These are phyloP conservation scores for Harpalus rubripes DNA, from an alignment of 2,888 invertebrate genomes.

Conservation along the genomic window DNA sequence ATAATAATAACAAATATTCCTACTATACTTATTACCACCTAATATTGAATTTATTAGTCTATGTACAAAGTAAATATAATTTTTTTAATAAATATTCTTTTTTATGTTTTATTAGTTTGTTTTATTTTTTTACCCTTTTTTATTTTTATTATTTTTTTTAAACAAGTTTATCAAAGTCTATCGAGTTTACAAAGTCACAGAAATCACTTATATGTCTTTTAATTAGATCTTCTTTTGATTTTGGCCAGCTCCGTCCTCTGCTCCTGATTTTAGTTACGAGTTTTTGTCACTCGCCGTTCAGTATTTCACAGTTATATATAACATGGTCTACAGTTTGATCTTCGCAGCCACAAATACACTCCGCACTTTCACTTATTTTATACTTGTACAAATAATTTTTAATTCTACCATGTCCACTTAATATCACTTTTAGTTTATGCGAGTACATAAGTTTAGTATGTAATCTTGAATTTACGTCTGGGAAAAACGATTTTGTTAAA, in stretches of 20 bases:
- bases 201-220: not conserved
- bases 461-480: not conserved
- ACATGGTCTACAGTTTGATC: not conserved
- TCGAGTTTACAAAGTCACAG: not conserved
- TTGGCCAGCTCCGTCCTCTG: not conserved
- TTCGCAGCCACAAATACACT: not conserved
- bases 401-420: not conserved
- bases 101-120: not conserved
- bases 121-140: not conserved
- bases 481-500: not conserved
- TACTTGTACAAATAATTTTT: not conserved
- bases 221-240: not conserved
- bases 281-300: not conserved
- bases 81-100: not conserved
- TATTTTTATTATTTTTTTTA: not conserved
- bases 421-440: not conserved
- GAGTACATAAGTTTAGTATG: not conserved
- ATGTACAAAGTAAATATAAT: not conserved
- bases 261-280: not conserved
- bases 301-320: not conserved
- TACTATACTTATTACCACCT: not conserved
- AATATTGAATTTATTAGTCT: not conserved
- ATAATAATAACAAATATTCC: not conserved
- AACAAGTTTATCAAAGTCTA: not conserved
- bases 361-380: slow-evolving; percentile 18